Evolutionary conservation across 2,113 vertebrate species (phyloP).

Genomic region (Dasypus novemcinctus): DNA sequence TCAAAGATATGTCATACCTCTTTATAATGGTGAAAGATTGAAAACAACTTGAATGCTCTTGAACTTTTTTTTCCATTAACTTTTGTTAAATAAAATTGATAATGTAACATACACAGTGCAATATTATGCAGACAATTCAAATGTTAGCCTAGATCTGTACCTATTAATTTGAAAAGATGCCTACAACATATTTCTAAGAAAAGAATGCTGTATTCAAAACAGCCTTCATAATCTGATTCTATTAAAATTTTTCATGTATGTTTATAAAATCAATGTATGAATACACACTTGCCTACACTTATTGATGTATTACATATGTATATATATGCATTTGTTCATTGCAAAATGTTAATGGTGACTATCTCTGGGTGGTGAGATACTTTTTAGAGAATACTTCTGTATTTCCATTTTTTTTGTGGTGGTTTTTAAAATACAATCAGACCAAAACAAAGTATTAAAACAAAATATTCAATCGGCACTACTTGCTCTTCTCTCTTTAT

Average conservation of each 20-base stretch:
- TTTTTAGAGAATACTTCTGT: neutral
- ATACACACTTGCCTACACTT: neutral
- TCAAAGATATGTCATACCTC: neutral
- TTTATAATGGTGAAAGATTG: constrained; percentile 8
- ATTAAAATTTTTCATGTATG: neutral
- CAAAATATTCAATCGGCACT: neutral
- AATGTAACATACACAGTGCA: neutral
- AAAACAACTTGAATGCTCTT: neutral
- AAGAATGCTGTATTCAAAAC: neutral
- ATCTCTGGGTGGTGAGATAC: neutral
- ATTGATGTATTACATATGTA: neutral
- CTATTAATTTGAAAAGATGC: neutral
- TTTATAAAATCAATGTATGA: neutral
- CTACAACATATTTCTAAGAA: neutral
- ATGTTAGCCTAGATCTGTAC: neutral
- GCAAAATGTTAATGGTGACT: neutral
- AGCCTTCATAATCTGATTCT: neutral
- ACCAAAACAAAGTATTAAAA: constrained; percentile 7
- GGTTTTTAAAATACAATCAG: constrained; percentile 10
- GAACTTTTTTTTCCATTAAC: neutral
- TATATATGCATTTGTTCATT: neutral
- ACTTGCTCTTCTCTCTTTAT: constrained; percentile 28
- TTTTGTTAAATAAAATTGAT: neutral
- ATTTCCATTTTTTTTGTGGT: neutral
- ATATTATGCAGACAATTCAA: neutral